Base-by-base conservation (phyloP, 1,140 invertebrate genomes). In the Zaprionus gabonicus region DNA sequence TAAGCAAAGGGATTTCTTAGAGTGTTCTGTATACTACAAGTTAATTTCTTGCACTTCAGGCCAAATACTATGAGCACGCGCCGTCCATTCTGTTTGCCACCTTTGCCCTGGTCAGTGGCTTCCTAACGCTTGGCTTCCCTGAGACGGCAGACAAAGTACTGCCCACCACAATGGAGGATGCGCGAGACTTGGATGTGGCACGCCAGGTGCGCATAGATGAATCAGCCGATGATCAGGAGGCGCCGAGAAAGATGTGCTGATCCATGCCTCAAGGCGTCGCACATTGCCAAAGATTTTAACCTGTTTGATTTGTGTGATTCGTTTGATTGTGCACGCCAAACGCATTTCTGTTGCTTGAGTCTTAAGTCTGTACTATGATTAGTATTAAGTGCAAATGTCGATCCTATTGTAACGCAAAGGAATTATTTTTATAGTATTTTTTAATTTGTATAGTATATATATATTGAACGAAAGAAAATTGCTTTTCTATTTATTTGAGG, bases 1-100 rank as follows among this genome's bases (percentile, higher is more conserved):
- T 94, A 46, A 51, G 71, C 53, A 5, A 25, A 4, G 9, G 23
- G 4, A 9, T 15, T 15, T 17, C 6, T 17, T 9, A 17, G 2
- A 46, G 41, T 17, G n/a, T 2, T 9, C 3, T 9, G 0, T 46
- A 27, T 31, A 6, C 0, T 31, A 6, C 0, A 15, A 31, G 27
- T 1, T 41, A 4, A 34, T 6, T 31, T 1, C 0, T 5, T 10
- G 0, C 15, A 27, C 5, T 63, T 12, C 25, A 92, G 91, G 76
- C 86, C 27, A 83, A 91, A 38, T 92, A 88, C 67, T 92, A 91
- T 20, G 53, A 93, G 1, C 94, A 94, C 85, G 93, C 96, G 23
- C 96, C 96, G 2, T 93, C 96, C n/a, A 93, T 96, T 7, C 92
- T 97, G 23, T 97, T 97, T 92, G 96, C 95, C 0, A 87, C 93